A percentile compares a stretch with the other conserved stretches of the same genome.
These are phyloP conservation scores for Anthonomus grandis DNA, from an alignment of 1,140 invertebrate species.

Conservation along the genomic window DNA sequence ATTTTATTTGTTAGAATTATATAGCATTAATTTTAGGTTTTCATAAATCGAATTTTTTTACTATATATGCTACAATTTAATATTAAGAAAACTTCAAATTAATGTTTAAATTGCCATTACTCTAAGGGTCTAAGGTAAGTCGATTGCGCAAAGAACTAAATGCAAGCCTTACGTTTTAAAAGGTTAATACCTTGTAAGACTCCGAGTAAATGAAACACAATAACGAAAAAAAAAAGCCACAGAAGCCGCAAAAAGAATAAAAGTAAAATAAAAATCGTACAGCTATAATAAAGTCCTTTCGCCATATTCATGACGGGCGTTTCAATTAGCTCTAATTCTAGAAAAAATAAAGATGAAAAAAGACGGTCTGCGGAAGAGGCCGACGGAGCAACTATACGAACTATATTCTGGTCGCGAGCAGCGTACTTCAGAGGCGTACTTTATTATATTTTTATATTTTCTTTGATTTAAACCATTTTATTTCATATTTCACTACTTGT, in stretches of 20 bases:
- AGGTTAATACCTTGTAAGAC: background rate
- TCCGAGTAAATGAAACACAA: background rate
- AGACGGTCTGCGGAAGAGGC: conserved; percentile 15
- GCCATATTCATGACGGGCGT: background rate
- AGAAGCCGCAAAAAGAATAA: background rate
- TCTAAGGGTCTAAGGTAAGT: background rate
- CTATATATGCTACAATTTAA: background rate
- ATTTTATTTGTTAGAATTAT: too few species aligned
- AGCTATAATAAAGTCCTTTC: background rate
- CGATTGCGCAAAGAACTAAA: background rate
- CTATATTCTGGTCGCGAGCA: too few species aligned
- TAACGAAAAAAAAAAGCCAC: background rate
- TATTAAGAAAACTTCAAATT: background rate
- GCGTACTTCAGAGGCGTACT: too few species aligned
- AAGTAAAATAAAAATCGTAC: background rate
- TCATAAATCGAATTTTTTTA: too few species aligned
- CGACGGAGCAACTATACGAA: too few species aligned
- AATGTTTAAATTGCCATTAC: background rate
- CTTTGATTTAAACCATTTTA: too few species aligned
- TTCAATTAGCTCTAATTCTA: conserved; percentile 8
- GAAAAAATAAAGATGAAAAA: background rate
- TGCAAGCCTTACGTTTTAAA: background rate
- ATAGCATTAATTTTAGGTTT: too few species aligned
- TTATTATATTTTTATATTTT: too few species aligned
- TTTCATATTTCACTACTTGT: too few species aligned